Evolutionary conservation across 1,140 invertebrate species (phyloP).

Genomic region (Tigriopus japonicus): DNA sequence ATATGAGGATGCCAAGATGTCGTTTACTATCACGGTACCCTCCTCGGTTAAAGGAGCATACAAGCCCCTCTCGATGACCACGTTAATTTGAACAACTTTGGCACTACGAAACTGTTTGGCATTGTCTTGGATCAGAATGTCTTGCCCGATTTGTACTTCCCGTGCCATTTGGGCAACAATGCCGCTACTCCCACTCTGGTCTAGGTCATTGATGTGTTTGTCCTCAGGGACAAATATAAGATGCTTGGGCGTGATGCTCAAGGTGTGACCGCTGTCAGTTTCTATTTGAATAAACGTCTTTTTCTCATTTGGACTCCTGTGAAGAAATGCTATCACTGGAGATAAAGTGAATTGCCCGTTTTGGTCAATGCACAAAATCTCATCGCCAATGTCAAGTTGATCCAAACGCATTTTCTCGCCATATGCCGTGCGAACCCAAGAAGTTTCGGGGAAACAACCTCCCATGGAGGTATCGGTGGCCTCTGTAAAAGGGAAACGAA

Average conservation of each 20-base stretch:
- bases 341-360: slow-evolving; percentile 49
- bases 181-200: slow-evolving; percentile 2
- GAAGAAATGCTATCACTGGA: slow-evolving; percentile 73
- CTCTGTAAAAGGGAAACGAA: slow-evolving; percentile 42
- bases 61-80: slow-evolving; percentile 44
- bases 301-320: slow-evolving; percentile 43
- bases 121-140: slow-evolving; percentile 22
- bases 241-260: slow-evolving; percentile 69
- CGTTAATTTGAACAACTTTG: slow-evolving; percentile 38
- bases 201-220: not conserved
- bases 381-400: slow-evolving; percentile 52
- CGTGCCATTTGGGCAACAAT: slow-evolving; percentile 23
- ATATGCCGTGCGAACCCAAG: slow-evolving; percentile 35
- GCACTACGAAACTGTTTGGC: slow-evolving; percentile 29
- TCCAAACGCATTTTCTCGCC: slow-evolving; percentile 34
- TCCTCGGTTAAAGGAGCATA: slow-evolving; percentile 70
- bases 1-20: slow-evolving; percentile 81
- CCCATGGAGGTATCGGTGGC: slow-evolving; percentile 63
- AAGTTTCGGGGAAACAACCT: slow-evolving; percentile 52
- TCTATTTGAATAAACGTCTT: slow-evolving; percentile 48
- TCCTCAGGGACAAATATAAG: slow-evolving; percentile 32
- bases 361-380: slow-evolving; percentile 48
- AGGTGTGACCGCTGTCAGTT: slow-evolving; percentile 42
- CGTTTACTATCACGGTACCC: slow-evolving; percentile 76
- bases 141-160: slow-evolving; percentile 25